Evolutionary conservation across 2,888 invertebrate species (phyloP).

Genomic region (Nomada goodeniana): DNA sequence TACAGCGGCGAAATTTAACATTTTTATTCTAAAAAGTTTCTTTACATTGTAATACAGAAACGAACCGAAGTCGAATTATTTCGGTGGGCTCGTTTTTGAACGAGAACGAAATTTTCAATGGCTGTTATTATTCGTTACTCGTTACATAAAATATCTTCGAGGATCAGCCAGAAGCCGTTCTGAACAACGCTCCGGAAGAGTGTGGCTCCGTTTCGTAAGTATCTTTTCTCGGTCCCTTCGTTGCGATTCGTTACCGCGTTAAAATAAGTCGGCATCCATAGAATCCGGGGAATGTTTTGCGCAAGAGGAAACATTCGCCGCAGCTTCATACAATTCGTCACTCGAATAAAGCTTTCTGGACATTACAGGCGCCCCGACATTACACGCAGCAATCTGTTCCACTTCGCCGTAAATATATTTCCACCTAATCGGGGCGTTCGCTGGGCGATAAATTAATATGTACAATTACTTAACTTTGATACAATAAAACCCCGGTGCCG

Average conservation of each 20-base stretch:
- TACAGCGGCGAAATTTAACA: background rate
- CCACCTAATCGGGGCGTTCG: background rate
- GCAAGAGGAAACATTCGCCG: background rate
- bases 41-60: too few relatives aligned
- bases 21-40: background rate
- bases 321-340: background rate
- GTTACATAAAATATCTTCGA: background rate
- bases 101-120: too few relatives aligned
- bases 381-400: too few relatives aligned
- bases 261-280: background rate
- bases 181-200: background rate
- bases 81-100: too few relatives aligned
- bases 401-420: background rate
- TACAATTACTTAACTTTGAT: background rate
- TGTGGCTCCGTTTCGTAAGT: slow-evolving; percentile 3
- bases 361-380: background rate
- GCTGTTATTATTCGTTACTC: background rate
- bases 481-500: background rate
- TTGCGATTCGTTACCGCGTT: slow-evolving; percentile 43
- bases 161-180: background rate
- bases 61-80: background rate
- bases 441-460: too few relatives aligned
- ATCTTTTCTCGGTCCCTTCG: slow-evolving; percentile 26
- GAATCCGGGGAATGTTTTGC: slow-evolving; percentile 6
- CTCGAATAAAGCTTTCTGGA: background rate